A percentile compares a stretch with the other conserved stretches of the same genome.
These are phyloP conservation scores for Tetheella fluctuosa DNA, from an alignment of 2,888 invertebrate species.

Conservation along the genomic window DNA sequence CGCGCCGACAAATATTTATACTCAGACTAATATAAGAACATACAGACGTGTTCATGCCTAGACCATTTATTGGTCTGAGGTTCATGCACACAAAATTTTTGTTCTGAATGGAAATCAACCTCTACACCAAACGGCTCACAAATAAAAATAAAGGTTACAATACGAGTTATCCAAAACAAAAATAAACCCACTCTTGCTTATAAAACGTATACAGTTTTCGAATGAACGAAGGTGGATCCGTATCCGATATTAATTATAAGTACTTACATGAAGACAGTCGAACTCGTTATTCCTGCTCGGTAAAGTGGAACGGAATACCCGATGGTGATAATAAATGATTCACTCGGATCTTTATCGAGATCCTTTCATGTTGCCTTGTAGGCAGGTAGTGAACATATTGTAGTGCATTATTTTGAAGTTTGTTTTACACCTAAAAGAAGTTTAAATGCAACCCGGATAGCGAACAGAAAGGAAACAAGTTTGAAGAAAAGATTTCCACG, in stretches of 20 bases:
- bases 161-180: background rate
- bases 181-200: background rate
- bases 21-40: too few relatives aligned
- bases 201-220: background rate
- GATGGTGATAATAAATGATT: constrained; percentile 40
- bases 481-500: too few relatives aligned
- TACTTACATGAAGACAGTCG: constrained; percentile 20
- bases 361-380: background rate
- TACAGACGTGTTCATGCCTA: too few relatives aligned
- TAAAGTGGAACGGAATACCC: constrained; percentile 43
- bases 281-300: constrained; percentile 59
- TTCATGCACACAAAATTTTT: too few relatives aligned
- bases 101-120: too few relatives aligned
- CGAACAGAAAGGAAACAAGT: too few relatives aligned
- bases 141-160: too few relatives aligned
- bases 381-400: too few relatives aligned
- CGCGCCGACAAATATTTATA: too few relatives aligned
- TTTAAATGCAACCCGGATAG: too few relatives aligned
- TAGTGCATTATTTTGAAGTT: background rate
- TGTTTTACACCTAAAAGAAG: background rate
- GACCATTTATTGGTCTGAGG: too few relatives aligned
- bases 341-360: background rate
- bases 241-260: constrained; percentile 42
- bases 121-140: too few relatives aligned
- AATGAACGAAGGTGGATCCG: constrained; percentile 7